Percentiles rank a stretch among this genome's conserved stretches.
Conservation (phyloP, 2,113 vertebrate species). For the Cranoglanis bouderius region DNA sequence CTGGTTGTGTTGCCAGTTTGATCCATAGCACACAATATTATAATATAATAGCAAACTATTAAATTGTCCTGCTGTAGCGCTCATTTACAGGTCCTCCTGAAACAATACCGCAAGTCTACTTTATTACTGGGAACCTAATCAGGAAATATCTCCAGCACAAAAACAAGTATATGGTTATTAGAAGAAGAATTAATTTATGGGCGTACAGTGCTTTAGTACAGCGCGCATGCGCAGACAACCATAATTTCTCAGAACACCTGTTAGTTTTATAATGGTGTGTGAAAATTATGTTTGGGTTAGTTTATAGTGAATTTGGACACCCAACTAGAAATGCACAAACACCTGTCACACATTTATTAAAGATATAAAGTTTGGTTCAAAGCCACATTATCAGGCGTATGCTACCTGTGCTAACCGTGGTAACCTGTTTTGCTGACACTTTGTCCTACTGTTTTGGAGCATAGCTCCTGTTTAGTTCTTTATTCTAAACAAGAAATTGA, state of each 20-base stretch:
- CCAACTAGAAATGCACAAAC: neutral
- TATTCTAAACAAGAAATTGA: neutral
- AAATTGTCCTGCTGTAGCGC: too few species aligned
- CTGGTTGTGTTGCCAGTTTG: constrained; percentile 5
- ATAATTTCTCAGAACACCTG: neutral
- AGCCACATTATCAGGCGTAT: neutral
- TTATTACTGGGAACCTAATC: neutral
- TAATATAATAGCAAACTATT: too few species aligned
- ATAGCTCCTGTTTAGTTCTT: neutral
- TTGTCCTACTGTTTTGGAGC: neutral
- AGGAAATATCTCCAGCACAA: neutral
- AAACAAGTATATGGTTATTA: neutral
- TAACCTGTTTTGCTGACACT: neutral
- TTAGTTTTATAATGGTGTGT: neutral
- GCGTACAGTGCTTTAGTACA: neutral
- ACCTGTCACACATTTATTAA: neutral
- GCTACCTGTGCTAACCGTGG: neutral
- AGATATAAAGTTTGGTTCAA: neutral
- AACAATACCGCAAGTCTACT: neutral
- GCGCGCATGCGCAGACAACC: neutral
- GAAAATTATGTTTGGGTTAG: neutral
- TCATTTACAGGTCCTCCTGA: neutral
- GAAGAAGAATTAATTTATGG: neutral
- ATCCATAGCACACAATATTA: neutral
- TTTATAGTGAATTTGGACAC: neutral